Evolutionary conservation across 2,797 vertebrate genomes (phyloP).

Genomic region (Semaprochilodus insignis): DNA sequence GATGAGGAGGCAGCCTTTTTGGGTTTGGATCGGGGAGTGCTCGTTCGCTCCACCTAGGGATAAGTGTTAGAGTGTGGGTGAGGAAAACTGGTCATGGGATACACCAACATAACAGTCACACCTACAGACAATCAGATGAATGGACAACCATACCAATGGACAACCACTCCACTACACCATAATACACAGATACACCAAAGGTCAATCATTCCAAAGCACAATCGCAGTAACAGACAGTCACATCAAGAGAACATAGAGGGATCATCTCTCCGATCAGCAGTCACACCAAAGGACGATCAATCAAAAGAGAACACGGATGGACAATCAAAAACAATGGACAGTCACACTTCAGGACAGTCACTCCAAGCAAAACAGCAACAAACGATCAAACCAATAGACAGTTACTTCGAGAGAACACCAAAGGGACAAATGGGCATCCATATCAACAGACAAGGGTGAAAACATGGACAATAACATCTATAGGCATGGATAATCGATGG

Average conservation of each 20-base stretch:
- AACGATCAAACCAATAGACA: background rate
- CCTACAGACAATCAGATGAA: background rate
- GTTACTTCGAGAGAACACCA: too few relatives aligned
- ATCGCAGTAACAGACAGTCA: background rate
- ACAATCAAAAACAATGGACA: background rate
- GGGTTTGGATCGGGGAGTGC: slow-evolving; percentile 88
- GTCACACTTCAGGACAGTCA: background rate
- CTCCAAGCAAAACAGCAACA: background rate
- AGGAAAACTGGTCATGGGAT: background rate
- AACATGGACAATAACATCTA: too few relatives aligned
- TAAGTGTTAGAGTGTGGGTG: slow-evolving; percentile 45
- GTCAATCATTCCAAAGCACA: background rate
- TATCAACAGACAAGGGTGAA: too few relatives aligned
- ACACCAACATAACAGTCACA: background rate
- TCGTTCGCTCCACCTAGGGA: slow-evolving; percentile 91
- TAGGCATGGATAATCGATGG: background rate
- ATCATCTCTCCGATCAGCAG: background rate
- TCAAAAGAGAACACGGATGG: background rate
- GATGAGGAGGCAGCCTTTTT: slow-evolving; percentile 84
- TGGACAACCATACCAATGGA: background rate
- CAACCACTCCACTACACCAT: background rate
- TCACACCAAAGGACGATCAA: background rate
- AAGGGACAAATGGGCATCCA: too few relatives aligned
- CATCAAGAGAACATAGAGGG: background rate
- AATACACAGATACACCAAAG: background rate